Percentiles rank a stretch among this genome's conserved stretches.
These are phyloP conservation scores for Seriola quinqueradiata DNA, from an alignment of 2,113 vertebrate genomes.

Conservation along the genomic window DNA sequence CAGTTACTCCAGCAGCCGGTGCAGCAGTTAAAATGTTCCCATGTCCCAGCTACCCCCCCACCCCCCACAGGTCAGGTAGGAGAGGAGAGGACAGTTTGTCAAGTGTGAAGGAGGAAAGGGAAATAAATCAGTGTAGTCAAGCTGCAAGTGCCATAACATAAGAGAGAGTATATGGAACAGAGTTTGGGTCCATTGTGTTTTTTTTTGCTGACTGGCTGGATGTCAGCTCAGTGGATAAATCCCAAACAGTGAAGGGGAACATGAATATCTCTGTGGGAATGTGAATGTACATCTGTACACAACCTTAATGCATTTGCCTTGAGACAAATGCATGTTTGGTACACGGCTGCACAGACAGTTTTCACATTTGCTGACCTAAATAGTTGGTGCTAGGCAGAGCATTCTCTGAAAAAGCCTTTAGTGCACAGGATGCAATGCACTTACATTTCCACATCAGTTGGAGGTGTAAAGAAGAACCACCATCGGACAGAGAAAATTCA, in stretches of 20 bases:
- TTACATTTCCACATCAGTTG: background rate
- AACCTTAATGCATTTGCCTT: background rate
- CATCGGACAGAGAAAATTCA: background rate
- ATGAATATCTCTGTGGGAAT: background rate
- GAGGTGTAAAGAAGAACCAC: too few relatives aligned
- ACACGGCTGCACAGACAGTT: background rate
- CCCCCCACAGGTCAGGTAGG: conserved; percentile 30
- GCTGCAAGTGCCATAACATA: conserved; percentile 37
- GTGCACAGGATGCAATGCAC: background rate
- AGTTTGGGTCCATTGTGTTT: background rate
- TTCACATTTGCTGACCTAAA: background rate
- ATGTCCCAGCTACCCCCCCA: conserved; percentile 29
- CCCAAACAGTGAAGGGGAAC: conserved; percentile 1
- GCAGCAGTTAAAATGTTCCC: conserved; percentile 51
- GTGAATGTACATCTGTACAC: background rate
- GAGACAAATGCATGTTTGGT: background rate
- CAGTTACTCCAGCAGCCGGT: conserved; percentile 29
- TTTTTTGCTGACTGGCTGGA: conserved; percentile 9
- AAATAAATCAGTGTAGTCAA: conserved; percentile 49
- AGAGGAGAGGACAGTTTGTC: conserved; percentile 39
- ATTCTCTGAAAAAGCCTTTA: background rate
- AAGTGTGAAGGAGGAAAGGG: conserved; percentile 41
- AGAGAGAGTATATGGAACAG: background rate
- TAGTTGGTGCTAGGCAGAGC: background rate
- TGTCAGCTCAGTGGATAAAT: conserved; percentile 15